Percentiles rank a stretch among this genome's conserved stretches.
Conservation (phyloP, 2,888 invertebrate genomes). For the Tenodera sinensis region DNA sequence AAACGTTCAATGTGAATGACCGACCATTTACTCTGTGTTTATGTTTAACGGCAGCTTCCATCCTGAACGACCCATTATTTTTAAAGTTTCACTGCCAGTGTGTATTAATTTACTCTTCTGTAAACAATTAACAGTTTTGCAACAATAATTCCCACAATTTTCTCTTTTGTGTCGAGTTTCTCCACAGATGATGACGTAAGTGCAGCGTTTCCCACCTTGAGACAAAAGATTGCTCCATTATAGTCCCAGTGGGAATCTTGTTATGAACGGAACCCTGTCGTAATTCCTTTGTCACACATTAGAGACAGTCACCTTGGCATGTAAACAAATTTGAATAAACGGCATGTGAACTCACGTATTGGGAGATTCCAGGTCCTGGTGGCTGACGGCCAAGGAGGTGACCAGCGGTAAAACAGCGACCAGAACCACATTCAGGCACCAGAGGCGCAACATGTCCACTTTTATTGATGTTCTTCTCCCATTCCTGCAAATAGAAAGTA, state of each 20-base stretch:
- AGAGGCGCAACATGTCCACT: background rate
- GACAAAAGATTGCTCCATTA: background rate
- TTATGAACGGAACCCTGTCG: background rate
- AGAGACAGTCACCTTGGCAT: too few species aligned
- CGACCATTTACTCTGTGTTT: too few species aligned
- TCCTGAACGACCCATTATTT: too few species aligned
- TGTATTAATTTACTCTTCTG: background rate
- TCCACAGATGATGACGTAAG: background rate
- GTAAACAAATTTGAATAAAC: background rate
- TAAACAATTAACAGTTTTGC: background rate
- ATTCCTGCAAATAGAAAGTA: background rate
- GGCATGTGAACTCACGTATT: conserved; percentile 34
- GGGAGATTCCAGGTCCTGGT: conserved; percentile 37
- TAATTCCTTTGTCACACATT: background rate
- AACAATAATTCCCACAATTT: background rate
- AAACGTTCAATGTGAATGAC: too few species aligned
- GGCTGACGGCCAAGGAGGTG: conserved; percentile 35
- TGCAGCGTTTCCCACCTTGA: background rate
- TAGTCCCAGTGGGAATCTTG: background rate
- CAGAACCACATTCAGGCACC: background rate
- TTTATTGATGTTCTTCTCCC: background rate
- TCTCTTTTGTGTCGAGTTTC: background rate
- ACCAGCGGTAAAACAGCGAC: background rate
- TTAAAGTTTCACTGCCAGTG: background rate
- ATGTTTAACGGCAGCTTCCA: too few species aligned